Percentiles rank a stretch among this genome's conserved stretches.
These are phyloP conservation scores for Machimus rusticus DNA, from an alignment of 2,888 invertebrate species.

Conservation along the genomic window DNA sequence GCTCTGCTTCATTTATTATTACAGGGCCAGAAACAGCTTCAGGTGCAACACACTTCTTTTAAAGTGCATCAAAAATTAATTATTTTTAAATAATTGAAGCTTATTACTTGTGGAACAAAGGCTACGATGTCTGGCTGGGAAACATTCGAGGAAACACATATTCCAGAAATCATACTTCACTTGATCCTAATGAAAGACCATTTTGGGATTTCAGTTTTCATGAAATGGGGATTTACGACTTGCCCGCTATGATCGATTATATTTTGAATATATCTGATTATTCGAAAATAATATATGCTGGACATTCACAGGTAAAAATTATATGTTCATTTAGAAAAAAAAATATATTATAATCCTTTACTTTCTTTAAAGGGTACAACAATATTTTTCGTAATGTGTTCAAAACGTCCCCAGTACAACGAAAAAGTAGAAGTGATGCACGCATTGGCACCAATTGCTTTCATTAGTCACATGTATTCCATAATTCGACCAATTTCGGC, in stretches of 20 bases:
- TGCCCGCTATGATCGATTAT: constrained; percentile 80
- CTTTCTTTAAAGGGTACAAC: constrained; percentile 64
- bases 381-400: constrained; percentile 60
- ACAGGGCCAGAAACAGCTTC: constrained; percentile 70
- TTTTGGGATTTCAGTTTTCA: constrained; percentile 66
- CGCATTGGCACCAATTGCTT: constrained; percentile 67
- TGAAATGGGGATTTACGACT: constrained; percentile 72
- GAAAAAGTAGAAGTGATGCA: constrained; percentile 63
- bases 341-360: not conserved
- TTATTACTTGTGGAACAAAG: constrained; percentile 69
- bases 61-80: too few species aligned
- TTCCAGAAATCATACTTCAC: constrained; percentile 65
- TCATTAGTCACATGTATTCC: constrained; percentile 52
- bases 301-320: constrained; percentile 69
- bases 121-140: constrained; percentile 83
- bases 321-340: not conserved
- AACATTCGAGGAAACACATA: constrained; percentile 80
- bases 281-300: constrained; percentile 66
- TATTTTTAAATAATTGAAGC: constrained; percentile 48
- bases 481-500: constrained; percentile 41
- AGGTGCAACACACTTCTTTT: constrained; percentile 60
- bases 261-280: constrained; percentile 62
- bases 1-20: constrained; percentile 73
- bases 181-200: constrained; percentile 54
- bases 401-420: constrained; percentile 65